A percentile compares a stretch with the other conserved stretches of the same genome.
phyloP scores from a whole-genome alignment of 2,797 vertebrate species.

The Eulemur rubriventer region DNA sequence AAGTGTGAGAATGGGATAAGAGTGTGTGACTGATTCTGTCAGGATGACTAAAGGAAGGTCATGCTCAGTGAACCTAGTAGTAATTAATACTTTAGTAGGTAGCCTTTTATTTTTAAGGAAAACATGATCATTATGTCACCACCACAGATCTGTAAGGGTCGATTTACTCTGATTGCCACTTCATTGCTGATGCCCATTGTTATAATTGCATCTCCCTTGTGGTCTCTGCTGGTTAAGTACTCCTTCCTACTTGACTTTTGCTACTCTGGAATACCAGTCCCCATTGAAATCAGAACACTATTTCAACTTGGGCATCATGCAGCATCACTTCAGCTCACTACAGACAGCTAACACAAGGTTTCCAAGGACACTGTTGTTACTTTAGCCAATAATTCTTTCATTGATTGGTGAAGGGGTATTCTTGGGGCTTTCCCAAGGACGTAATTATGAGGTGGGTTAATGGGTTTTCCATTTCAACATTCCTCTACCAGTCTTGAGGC shows the following conservation, averaged over 20 bases:
- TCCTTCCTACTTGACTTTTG: background rate
- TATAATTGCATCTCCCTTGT: background rate
- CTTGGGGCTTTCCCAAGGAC: background rate
- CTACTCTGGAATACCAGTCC: background rate
- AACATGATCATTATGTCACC: background rate
- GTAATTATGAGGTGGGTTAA: background rate
- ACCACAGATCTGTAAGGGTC: background rate
- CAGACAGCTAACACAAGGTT: background rate
- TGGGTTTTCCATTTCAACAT: background rate
- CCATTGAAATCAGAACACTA: background rate
- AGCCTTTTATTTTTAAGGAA: background rate
- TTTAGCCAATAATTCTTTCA: background rate
- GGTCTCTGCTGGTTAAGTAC: background rate
- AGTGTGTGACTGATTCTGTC: background rate
- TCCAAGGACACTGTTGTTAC: background rate
- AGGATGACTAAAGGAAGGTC: background rate
- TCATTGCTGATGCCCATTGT: background rate
- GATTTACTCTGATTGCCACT: background rate
- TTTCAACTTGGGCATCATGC: no score
- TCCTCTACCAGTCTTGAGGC: background rate
- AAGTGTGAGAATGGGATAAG: background rate
- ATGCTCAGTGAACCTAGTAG: background rate
- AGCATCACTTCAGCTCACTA: background rate
- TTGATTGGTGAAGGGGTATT: background rate
- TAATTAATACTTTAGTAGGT: background rate